These are phyloP conservation scores for Falco concolor DNA, from an alignment of 2,797 vertebrate genomes.

Conservation along the genomic window DNA sequence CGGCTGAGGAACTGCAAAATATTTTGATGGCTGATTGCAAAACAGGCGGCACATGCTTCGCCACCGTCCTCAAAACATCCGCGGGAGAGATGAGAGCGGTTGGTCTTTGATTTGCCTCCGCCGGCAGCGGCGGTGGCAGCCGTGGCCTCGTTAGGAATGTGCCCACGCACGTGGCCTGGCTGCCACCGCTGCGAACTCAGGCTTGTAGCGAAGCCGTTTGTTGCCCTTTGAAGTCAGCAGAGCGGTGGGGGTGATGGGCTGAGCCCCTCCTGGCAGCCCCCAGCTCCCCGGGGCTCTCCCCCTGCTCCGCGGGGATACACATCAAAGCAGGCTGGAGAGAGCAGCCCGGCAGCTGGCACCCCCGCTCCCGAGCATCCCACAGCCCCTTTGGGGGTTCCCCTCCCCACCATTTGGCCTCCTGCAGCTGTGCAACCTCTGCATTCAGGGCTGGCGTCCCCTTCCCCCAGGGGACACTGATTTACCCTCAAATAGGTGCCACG, in stretches of 20 bases:
- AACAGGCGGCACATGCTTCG: accelerated
- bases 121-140: background rate
- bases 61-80: background rate
- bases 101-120: background rate
- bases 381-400: background rate
- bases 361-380: accelerated
- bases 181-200: background rate
- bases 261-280: background rate
- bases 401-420: background rate
- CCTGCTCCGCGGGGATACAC: background rate
- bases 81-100: accelerated
- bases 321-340: background rate
- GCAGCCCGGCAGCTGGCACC: background rate
- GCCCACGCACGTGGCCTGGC: background rate
- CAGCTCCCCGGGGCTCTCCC: background rate
- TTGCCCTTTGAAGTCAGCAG: background rate
- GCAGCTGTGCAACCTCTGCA: background rate
- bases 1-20: accelerated
- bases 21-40: accelerated
- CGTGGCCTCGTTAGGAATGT: background rate
- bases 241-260: background rate
- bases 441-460: background rate
- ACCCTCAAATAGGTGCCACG: background rate
- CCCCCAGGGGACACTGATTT: background rate
- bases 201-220: background rate